A percentile compares a stretch with the other conserved stretches of the same genome.
Conservation (phyloP, 2,113 vertebrate genomes). For the Chaetorhynchus papuensis region DNA sequence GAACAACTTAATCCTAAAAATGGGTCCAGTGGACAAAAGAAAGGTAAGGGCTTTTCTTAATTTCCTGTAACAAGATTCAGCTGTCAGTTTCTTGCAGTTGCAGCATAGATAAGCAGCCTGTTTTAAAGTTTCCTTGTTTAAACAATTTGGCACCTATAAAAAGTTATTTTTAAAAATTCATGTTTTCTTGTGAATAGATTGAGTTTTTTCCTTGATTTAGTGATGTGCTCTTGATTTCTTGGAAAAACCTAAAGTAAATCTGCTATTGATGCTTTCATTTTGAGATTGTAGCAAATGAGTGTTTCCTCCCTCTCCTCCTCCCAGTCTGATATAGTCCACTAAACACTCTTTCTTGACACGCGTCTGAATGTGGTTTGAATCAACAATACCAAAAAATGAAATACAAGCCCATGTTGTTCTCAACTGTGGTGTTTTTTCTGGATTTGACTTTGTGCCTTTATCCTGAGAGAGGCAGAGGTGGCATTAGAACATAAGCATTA, state of each 20-base stretch:
- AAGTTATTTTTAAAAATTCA: neutral
- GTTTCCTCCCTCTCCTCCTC: neutral
- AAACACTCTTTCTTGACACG: neutral
- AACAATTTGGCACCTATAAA: neutral
- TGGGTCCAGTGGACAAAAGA: constrained; percentile 98
- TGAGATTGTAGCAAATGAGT: neutral
- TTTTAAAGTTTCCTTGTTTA: neutral
- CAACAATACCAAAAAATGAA: neutral
- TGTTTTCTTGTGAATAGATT: neutral
- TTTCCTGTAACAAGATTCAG: neutral
- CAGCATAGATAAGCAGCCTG: neutral
- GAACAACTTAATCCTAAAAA: constrained; percentile 98
- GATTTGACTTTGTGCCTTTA: neutral
- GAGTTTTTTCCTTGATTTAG: neutral
- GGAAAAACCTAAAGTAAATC: neutral
- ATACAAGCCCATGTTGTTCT: neutral
- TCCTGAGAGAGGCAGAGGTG: neutral
- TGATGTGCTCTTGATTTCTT: neutral
- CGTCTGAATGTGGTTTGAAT: neutral
- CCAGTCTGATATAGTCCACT: neutral
- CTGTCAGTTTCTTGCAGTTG: neutral
- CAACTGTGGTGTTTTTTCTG: neutral
- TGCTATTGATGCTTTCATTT: neutral
- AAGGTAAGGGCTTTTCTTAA: constrained; percentile 78
- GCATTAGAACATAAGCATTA: neutral